These are phyloP conservation scores for Saxicola maurus DNA, from an alignment of 2,797 vertebrate species.

Conservation along the genomic window DNA sequence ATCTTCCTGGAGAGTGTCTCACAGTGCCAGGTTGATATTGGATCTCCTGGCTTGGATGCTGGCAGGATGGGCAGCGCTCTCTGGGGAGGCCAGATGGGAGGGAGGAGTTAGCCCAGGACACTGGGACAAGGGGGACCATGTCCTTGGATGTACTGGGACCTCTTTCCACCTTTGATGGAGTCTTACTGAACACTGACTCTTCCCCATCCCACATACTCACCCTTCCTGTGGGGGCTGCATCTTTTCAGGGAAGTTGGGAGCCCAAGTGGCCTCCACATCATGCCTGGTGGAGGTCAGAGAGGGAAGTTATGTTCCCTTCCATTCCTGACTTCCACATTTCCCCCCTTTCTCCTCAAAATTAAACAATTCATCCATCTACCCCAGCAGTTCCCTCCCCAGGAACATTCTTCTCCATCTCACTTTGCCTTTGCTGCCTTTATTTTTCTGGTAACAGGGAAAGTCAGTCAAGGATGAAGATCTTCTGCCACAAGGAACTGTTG, in stretches of 20 bases:
- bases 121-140: background rate
- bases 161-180: background rate
- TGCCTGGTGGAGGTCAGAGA: background rate
- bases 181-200: background rate
- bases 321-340: background rate
- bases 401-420: background rate
- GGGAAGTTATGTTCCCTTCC: background rate
- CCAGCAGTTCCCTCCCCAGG: background rate
- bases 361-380: background rate
- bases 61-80: background rate
- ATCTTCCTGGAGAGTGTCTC: slow-evolving; percentile 16
- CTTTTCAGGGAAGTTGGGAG: background rate
- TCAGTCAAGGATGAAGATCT: background rate
- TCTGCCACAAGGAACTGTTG: background rate
- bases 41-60: background rate
- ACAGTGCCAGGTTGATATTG: background rate
- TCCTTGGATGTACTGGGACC: background rate
- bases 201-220: background rate
- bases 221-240: background rate
- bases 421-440: background rate
- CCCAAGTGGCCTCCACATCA: background rate
- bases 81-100: background rate
- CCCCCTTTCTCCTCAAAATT: background rate
- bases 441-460: background rate
- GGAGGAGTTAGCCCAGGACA: background rate